phyloP scores from a whole-genome alignment of 2,888 invertebrate genomes.

The Melitaea athalia region DNA sequence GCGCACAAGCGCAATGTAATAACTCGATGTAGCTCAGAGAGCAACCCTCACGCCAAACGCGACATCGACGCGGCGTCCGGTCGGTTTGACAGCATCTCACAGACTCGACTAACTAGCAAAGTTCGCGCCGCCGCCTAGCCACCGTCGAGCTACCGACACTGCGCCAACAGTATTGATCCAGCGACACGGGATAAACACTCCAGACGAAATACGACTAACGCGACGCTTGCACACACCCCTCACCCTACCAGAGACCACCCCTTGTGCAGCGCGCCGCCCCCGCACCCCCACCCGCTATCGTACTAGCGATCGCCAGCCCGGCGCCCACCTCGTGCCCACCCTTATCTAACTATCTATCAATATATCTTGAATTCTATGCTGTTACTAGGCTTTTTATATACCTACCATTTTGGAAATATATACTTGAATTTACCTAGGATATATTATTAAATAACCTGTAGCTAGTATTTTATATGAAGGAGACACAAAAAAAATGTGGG shows the following conservation, averaged over 20 bases:
- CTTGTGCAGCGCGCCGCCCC: constrained; percentile 62
- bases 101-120: constrained; percentile 68
- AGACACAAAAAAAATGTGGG: no score
- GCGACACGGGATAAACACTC: constrained; percentile 81
- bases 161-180: constrained; percentile 82
- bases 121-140: constrained; percentile 78
- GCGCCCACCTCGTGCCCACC: constrained; percentile 43
- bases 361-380: constrained; percentile 37
- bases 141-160: constrained; percentile 77
- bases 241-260: constrained; percentile 55
- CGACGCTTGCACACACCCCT: constrained; percentile 77
- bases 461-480: no score
- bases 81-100: constrained; percentile 80
- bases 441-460: neutral
- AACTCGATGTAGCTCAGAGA: constrained; percentile 73
- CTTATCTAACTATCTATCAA: constrained; percentile 44
- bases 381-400: constrained; percentile 42
- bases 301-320: constrained; percentile 46
- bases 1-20: constrained; percentile 75
- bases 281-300: constrained; percentile 59
- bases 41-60: constrained; percentile 78
- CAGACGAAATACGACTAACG: constrained; percentile 81
- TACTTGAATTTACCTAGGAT: neutral
- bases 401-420: neutral
- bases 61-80: constrained; percentile 79